Evolutionary conservation across 2,888 invertebrate species (phyloP).

Genomic region (Fissipunctia ypsillon): DNA sequence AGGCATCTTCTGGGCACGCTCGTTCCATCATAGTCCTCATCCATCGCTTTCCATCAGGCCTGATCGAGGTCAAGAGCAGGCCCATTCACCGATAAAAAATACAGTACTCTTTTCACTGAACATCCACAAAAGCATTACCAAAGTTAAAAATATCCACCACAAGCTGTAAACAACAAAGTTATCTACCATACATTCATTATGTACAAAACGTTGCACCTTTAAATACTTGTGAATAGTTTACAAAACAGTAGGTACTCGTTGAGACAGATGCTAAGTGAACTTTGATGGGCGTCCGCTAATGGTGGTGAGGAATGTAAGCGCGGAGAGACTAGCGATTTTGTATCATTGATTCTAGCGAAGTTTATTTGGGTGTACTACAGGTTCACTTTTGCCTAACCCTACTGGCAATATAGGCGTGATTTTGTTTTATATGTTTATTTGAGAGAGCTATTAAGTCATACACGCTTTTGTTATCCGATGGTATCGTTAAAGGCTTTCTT

Average conservation of each 20-base stretch:
- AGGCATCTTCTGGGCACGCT: too few species aligned
- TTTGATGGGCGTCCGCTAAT: slow-evolving; percentile 71
- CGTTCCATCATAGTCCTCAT: too few species aligned
- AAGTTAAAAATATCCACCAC: slow-evolving; percentile 8
- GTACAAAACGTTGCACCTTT: slow-evolving; percentile 48
- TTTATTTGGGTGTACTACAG: neutral
- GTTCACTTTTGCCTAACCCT: too few species aligned
- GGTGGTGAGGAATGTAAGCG: slow-evolving; percentile 32
- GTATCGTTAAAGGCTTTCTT: too few species aligned
- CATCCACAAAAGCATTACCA: neutral
- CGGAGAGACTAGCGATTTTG: slow-evolving; percentile 4
- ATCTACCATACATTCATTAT: slow-evolving; percentile 13
- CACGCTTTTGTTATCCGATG: neutral
- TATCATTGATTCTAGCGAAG: neutral
- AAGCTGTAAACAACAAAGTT: slow-evolving; percentile 22
- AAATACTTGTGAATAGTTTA: slow-evolving; percentile 71
- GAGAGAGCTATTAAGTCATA: neutral
- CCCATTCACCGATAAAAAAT: too few species aligned
- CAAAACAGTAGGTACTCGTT: slow-evolving; percentile 69
- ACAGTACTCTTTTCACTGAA: neutral
- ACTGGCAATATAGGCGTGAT: neutral
- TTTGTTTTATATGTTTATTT: neutral
- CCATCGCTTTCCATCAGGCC: too few species aligned
- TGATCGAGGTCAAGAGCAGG: too few species aligned
- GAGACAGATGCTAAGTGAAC: slow-evolving; percentile 75